Percentiles rank a stretch among this genome's conserved stretches.
These are phyloP conservation scores for Bombus picipes DNA, from an alignment of 1,140 invertebrate species.

Conservation along the genomic window DNA sequence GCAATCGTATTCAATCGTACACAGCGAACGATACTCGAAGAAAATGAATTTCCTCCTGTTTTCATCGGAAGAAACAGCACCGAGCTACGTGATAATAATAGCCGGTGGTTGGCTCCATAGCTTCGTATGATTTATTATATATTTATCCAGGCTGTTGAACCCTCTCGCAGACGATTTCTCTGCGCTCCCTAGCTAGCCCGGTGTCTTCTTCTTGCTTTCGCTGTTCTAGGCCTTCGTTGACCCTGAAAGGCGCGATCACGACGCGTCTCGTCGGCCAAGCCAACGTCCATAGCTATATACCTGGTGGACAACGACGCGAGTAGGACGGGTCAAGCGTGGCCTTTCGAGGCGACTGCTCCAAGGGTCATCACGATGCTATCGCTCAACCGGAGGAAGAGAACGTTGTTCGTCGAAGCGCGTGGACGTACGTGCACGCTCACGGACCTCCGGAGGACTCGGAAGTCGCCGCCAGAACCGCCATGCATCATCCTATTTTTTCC, in stretches of 20 bases:
- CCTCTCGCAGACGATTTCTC: background rate
- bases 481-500: constrained; percentile 44
- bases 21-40: background rate
- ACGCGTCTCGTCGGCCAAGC: constrained; percentile 23
- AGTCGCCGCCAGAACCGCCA: constrained; percentile 16
- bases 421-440: constrained; percentile 17
- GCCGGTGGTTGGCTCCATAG: background rate
- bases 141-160: constrained; percentile 49
- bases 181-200: background rate
- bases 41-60: constrained; percentile 23
- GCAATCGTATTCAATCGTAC: constrained; percentile 6
- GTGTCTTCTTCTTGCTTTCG: constrained; percentile 24
- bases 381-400: constrained; percentile 45
- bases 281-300: constrained; percentile 33
- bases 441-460: constrained; percentile 24
- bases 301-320: constrained; percentile 31
- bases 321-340: constrained; percentile 38
- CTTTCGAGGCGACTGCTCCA: constrained; percentile 18
- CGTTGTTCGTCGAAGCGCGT: constrained; percentile 30
- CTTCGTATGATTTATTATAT: constrained; percentile 39
- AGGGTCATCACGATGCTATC: constrained; percentile 54
- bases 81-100: background rate
- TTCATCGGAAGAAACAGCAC: background rate
- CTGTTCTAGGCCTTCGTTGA: constrained; percentile 43
- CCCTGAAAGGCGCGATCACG: constrained; percentile 56